Conservation (phyloP, 2,888 invertebrate genomes). For the Latrodectus elegans region DNA sequence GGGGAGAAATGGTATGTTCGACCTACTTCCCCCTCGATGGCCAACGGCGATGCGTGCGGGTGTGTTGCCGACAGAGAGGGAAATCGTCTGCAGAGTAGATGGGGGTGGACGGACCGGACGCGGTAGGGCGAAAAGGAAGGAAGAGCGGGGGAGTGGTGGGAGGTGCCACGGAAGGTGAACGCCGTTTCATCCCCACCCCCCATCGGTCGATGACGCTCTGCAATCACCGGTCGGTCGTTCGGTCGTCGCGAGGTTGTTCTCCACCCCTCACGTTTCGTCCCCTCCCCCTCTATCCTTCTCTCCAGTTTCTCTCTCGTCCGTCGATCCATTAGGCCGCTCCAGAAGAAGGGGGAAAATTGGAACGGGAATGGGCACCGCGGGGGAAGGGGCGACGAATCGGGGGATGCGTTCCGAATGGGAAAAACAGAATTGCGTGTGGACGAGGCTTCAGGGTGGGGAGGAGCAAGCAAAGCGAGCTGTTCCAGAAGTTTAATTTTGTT, state of each 20-base stretch:
- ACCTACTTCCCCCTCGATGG: conserved; percentile 10
- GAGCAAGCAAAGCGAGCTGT: not conserved
- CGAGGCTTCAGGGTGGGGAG: not conserved
- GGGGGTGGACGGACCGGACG: not conserved
- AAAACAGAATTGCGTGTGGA: conserved; percentile 35
- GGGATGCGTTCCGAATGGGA: conserved; percentile 46
- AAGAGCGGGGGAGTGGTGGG: conserved; percentile 3
- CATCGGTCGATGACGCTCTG: conserved; percentile 65
- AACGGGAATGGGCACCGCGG: conserved; percentile 1
- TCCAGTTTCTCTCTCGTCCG: conserved; percentile 34
- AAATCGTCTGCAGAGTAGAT: not conserved
- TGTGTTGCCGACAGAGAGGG: conserved; percentile 20
- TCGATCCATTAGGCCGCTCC: conserved; percentile 62
- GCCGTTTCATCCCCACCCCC: conserved; percentile 11
- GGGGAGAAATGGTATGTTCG: conserved; percentile 8
- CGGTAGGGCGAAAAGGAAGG: conserved; percentile 27
- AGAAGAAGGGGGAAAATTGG: conserved; percentile 17
- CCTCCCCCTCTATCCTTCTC: not conserved
- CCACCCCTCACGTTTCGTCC: not conserved
- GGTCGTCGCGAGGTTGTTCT: conserved; percentile 28
- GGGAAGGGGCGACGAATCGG: conserved; percentile 5
- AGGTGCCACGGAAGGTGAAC: conserved; percentile 33
- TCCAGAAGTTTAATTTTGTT: conserved; percentile 5
- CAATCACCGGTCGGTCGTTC: conserved; percentile 62
- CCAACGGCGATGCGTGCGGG: conserved; percentile 57